Percentiles rank a stretch among this genome's conserved stretches.
phyloP scores from a whole-genome alignment of 2,797 vertebrate genomes.

The Hoplostethus mediterraneus region DNA sequence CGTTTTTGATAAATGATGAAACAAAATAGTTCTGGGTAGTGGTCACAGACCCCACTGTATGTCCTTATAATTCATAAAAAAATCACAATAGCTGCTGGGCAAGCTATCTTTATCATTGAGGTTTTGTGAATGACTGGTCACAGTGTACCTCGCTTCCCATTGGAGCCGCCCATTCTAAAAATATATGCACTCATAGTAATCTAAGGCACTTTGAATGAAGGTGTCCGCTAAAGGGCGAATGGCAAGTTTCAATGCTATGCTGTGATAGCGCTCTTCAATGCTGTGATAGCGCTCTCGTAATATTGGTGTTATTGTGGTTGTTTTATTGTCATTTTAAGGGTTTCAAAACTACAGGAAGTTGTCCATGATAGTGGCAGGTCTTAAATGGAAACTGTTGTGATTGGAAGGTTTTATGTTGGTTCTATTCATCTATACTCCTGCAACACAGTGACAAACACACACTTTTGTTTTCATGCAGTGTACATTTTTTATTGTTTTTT shows the following conservation, averaged over 20 bases:
- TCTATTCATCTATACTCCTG: too few species aligned
- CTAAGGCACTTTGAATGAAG: slow-evolving; percentile 47
- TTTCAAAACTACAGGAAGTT: slow-evolving; percentile 17
- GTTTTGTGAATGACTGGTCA: slow-evolving; percentile 69
- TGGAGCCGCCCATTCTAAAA: slow-evolving; percentile 53
- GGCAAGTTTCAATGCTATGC: slow-evolving; percentile 55
- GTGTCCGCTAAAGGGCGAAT: slow-evolving; percentile 52
- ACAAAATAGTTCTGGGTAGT: too few species aligned
- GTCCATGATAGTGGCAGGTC: not conserved
- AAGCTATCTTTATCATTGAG: slow-evolving; percentile 46
- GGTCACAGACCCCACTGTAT: not conserved
- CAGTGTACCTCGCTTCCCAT: slow-evolving; percentile 50
- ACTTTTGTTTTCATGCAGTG: too few species aligned
- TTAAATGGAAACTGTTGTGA: not conserved
- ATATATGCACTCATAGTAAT: slow-evolving; percentile 52
- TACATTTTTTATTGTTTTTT: too few species aligned
- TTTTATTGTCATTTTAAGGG: not conserved
- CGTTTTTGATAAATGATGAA: too few species aligned
- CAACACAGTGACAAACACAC: too few species aligned
- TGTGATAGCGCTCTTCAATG: slow-evolving; percentile 27
- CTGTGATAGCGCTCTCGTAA: slow-evolving; percentile 12
- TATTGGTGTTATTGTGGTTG: not conserved
- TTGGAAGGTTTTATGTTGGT: too few species aligned
- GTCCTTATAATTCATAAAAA: slow-evolving; percentile 48
- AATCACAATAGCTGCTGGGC: slow-evolving; percentile 41